Evolutionary conservation across 2,888 invertebrate species (phyloP), one percentile per base, ranked within the genome.

Genomic region (Leptogaster cylindrica): DNA sequence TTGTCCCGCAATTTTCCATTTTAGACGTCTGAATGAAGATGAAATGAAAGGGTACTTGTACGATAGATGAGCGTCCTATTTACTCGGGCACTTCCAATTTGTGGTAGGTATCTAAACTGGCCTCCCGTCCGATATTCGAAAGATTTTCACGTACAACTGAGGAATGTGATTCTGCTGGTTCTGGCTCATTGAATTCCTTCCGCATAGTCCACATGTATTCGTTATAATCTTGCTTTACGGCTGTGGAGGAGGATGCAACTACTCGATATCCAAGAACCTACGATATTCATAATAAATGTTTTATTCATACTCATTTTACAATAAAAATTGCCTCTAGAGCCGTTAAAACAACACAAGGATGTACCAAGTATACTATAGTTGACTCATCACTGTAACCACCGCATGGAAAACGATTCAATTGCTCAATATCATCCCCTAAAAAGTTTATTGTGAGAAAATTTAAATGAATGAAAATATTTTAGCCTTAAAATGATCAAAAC

Each of bases 171-270:
- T 80, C 76, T 68, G 78, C 73, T 77, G 92, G 92, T 79, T 93
- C 93, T 65, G 92, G 92, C 68, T 78, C 91, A 41, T 88, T 84
- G 79, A 93, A 93, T 75, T 93, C 92, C 79, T 91, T 92, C 84
- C 92, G 88, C 91, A 93, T 91, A 81, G 93, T 94, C 93, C 93
- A 93, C 90, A 93, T 92, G 76, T 93, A 93, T 78, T 93, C 93
- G 84, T 92, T 92, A 78, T 92, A 91, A 78, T 92, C 92, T 81
- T 92, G 92, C 79, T 92, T 92, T 20, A 92, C 90, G 70, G 91
- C 89, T 63, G 92, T 91, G 66, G 91, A 91, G 70, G 92, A 92
- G 12, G 92, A 92, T 67, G 93, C 92, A 55, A 93, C 92, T 65
- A 93, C 92, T 82, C 91, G 90, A 81, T 93, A 94, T 55, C 93